Conservation (phyloP, 2,113 vertebrate genomes). For the Montifringilla adamsi region DNA sequence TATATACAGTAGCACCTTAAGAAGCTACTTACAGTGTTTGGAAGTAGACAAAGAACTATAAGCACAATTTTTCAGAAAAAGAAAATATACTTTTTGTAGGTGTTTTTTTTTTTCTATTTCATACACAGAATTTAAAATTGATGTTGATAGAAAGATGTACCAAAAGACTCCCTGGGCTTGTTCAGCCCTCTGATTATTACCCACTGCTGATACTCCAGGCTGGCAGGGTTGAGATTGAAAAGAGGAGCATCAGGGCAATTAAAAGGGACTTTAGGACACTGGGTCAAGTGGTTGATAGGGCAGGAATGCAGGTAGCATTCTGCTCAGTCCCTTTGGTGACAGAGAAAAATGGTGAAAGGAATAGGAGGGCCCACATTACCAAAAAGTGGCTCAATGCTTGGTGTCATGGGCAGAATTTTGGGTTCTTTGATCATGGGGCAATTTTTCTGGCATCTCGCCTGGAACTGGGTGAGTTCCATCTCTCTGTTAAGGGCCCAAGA, state of each 20-base stretch:
- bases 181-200: background rate
- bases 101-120: background rate
- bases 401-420: background rate
- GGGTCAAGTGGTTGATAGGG: background rate
- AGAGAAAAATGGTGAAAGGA: background rate
- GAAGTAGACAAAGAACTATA: background rate
- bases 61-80: background rate
- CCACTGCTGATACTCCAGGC: background rate
- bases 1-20: background rate
- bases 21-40: background rate
- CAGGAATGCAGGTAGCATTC: background rate
- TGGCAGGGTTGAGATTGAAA: background rate
- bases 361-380: background rate
- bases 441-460: background rate
- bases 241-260: background rate
- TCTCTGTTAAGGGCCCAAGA: background rate
- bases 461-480: too few species aligned
- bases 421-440: background rate
- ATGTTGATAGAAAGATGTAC: background rate
- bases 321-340: background rate
- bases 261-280: background rate
- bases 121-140: background rate
- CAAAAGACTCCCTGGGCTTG: rapidly evolving
- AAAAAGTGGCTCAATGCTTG: background rate
- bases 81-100: background rate